These are phyloP conservation scores for Holothuria glaberrima DNA, from an alignment of 35 echinoderm and acorn worm genomes.

Conservation along the genomic window DNA sequence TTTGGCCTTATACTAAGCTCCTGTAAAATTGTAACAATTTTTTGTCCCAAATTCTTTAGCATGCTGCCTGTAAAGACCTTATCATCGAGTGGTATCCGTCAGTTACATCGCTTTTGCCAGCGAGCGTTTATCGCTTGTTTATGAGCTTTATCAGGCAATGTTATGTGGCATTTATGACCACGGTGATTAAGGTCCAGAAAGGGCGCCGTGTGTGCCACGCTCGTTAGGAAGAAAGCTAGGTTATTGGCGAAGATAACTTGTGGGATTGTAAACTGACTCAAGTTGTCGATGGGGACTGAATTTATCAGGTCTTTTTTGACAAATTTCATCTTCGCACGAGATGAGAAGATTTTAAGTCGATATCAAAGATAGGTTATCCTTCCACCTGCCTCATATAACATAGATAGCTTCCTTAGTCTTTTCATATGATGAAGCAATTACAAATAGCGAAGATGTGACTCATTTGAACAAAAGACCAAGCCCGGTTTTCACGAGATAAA, in stretches of 20 bases:
- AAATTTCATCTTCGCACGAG: background rate
- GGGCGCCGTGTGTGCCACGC: background rate
- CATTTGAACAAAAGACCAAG: no score
- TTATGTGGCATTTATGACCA: slow-evolving; percentile 27
- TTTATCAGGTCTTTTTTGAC: background rate
- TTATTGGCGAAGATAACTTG: background rate
- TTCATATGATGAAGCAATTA: no score
- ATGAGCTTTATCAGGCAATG: background rate
- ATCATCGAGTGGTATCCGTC: slow-evolving; percentile 11
- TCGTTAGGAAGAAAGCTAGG: background rate
- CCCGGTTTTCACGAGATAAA: no score
- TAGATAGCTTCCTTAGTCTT: background rate
- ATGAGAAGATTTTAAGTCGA: background rate
- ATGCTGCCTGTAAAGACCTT: no score
- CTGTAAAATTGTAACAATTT: background rate
- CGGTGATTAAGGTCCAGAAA: slow-evolving; percentile 24
- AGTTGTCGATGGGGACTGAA: background rate
- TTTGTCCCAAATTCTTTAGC: background rate
- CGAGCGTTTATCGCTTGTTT: background rate
- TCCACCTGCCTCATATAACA: background rate
- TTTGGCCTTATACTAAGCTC: background rate
- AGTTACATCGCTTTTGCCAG: background rate
- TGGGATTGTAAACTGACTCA: background rate
- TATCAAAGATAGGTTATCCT: background rate
- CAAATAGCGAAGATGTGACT: no score